Evolutionary conservation across 2,113 vertebrate species (phyloP), one percentile per base, ranked within the genome.

Genomic region (Psittacula cyanocephala): DNA sequence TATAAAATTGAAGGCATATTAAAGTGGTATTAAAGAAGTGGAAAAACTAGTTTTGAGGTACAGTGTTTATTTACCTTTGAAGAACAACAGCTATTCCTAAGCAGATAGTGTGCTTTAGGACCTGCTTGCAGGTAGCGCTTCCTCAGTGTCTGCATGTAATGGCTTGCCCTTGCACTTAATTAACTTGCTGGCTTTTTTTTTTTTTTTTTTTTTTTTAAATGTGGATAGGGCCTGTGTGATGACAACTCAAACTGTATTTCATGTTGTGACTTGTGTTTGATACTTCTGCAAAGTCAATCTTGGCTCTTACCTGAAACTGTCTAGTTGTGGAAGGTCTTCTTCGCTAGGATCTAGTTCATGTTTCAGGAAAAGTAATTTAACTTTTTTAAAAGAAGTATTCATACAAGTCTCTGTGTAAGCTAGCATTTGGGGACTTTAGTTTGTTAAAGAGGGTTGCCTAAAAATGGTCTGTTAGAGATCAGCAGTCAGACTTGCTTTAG

Each of bases 201-300:
- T 72, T 76, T n/a, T 27, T 23, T 47, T 64, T 37, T 47, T 25
- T 74, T 62, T 53, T 70, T 77, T 35, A 18, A 4, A 59, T 81
- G 85, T 67, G n/a, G 24, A n/a, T 86, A 17, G 28, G 37, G 28
- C 65, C 78, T 83, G 2, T 81, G 67, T 70, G 71, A 70, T 93
- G 82, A 33, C 53, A 78, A 43, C 79, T 75, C 64, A 43, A 74
- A 46, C 91, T 47, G 47, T 24, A 1, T 63, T 91, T 88, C 88
- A 10, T 94, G 92, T 76, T 90, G 60, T 60, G 82, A 84, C 92
- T 86, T 95, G 95, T 50, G 53, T 91, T 89, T 88, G 82, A 46
- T 88, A 19, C 46, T 89, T 63, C 37, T 49, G 77, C 29, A 52
- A 77, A 90, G 39, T 91, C 41, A 47, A 0, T 53, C 85, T 80